Evolutionary conservation across 2,888 invertebrate species (phyloP), one percentile per base, ranked within the genome.

Genomic region (Phrixothrix hirtus): DNA sequence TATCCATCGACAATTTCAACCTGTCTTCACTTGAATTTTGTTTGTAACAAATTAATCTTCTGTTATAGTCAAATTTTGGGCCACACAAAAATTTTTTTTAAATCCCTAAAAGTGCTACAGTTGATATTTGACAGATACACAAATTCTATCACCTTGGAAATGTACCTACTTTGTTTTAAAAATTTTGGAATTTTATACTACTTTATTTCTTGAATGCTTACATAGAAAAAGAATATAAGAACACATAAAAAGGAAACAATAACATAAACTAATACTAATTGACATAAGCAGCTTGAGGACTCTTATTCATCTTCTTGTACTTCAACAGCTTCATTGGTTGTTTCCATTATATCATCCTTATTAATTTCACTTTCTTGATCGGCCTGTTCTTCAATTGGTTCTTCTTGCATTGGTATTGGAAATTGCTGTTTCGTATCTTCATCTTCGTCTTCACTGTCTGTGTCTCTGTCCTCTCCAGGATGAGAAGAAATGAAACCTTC

Each of bases 381-480:
- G 9, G 32, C 5, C 34, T 46, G 34, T 17, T 39, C 55, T 15
- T 70, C 70, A 31, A 74, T 56, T 6, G 73, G 72, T 58, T 76
- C 76, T 55, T 76, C 76, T 55, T 74, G 62, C 55, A 76, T 76
- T 3, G 75, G 76, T 16, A 72, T 65, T 5, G 75, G 75, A 16
- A 68, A 31, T 47, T 72, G 72, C 17, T 58, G 50, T 14, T 42
- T 41, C 2, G 69, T 58, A 11, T 69, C 71, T 38, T 80, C 79
- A 39, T 80, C 80, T 52, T 82, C 82, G 57, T 83, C 82, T 65
- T 86, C 84, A 64, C 83, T 83, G 65, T 85, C 85, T 1, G 80
- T 79, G 54, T 83, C 82, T 17, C 81, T 75, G 53, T 79, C 81
- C 60, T 84, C 84, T 30, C 86, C 88, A 32, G 87, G 87, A 77